A percentile compares a stretch with the other conserved stretches of the same genome.
phyloP scores from a whole-genome alignment of 2,888 invertebrate species.

The Bellardia pandia region DNA sequence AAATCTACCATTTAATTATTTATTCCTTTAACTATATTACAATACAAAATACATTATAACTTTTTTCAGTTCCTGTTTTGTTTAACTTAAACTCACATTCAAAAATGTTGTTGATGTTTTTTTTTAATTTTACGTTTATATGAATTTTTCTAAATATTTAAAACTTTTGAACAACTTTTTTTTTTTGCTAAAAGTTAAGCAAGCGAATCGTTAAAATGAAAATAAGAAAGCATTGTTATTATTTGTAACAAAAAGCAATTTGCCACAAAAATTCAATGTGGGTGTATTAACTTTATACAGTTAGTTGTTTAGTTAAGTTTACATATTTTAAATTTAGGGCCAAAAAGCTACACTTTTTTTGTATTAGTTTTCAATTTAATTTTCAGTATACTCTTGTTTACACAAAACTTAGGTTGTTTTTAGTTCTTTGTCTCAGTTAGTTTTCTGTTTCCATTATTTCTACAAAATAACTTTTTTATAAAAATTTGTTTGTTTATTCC shows the following conservation, averaged over 20 bases:
- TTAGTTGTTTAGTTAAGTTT: neutral
- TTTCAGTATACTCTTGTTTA: neutral
- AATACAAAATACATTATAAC: neutral
- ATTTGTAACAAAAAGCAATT: slow-evolving; percentile 2
- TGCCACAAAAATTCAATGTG: neutral
- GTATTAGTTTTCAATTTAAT: neutral
- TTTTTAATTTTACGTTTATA: neutral
- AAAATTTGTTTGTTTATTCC: neutral
- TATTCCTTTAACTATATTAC: neutral
- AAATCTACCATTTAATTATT: no score
- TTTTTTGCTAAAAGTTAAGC: slow-evolving; percentile 3
- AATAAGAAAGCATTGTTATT: slow-evolving; percentile 11
- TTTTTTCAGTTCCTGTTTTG: neutral
- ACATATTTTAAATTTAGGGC: neutral
- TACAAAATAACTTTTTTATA: neutral
- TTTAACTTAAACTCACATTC: slow-evolving; percentile 4
- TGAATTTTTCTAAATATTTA: neutral
- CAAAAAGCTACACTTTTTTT: neutral
- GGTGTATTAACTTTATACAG: neutral
- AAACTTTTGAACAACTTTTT: neutral
- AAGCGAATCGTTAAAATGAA: slow-evolving; percentile 16
- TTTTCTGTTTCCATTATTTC: neutral
- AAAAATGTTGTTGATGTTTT: neutral
- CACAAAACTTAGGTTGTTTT: neutral
- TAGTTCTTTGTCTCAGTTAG: neutral